Evolutionary conservation across 2,113 vertebrate species (phyloP).

Genomic region (Numida meleagris): DNA sequence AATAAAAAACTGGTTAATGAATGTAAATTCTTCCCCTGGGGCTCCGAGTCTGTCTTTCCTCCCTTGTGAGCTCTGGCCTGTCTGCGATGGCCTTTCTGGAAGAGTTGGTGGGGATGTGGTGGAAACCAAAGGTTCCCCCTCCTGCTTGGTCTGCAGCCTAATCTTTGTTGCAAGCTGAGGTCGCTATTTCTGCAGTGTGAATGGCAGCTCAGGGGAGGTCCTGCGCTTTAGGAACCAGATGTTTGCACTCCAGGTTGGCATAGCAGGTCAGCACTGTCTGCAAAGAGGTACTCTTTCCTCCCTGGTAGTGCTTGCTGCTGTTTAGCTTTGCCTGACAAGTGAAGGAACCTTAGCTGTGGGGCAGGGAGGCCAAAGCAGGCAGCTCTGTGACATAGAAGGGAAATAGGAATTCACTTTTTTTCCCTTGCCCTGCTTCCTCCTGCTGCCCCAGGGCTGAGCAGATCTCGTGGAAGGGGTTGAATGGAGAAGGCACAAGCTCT

Average conservation of each 20-base stretch:
- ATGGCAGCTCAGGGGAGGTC: neutral
- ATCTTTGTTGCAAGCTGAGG: neutral
- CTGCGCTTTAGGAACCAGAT: neutral
- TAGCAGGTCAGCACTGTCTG: neutral
- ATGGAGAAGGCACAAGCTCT: neutral
- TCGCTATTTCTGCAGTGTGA: neutral
- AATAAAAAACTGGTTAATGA: neutral
- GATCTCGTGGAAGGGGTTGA: neutral
- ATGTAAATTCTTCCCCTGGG: neutral
- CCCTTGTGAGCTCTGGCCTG: neutral
- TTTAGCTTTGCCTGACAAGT: neutral
- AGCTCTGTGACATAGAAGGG: neutral
- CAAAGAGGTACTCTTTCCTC: neutral
- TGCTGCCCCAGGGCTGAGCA: neutral
- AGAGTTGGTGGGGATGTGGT: neutral
- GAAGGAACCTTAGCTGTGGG: neutral
- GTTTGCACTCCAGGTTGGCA: neutral
- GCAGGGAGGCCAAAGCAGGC: neutral
- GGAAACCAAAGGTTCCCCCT: neutral
- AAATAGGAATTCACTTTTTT: too few species aligned
- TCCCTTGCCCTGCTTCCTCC: neutral
- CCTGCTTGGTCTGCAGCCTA: neutral
- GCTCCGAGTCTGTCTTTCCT: neutral
- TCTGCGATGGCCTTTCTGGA: neutral
- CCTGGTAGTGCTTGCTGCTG: too few species aligned